Evolutionary conservation across 23 tunicate species (phyloP), one percentile per base, ranked within the genome.

Genomic region (Styela clava): DNA sequence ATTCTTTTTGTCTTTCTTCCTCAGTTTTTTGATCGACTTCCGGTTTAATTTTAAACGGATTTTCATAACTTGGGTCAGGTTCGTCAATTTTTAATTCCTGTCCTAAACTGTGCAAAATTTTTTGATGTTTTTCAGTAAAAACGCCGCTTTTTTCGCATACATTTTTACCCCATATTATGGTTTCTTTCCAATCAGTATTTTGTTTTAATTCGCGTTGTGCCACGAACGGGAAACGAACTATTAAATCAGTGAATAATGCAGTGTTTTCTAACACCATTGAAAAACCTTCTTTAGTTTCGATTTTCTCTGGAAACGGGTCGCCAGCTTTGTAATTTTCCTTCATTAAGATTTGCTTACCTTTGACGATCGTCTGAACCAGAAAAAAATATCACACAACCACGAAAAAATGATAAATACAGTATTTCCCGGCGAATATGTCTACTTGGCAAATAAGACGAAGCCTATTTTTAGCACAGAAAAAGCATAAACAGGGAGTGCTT

Each of bases 181-280:
- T 71, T 25, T 61, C 71, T 32, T 79, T 83, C 98, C 98, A 93
- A 19, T 7, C 23, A 34, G 35, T 37, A n/a, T 87, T 81, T 74
- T 80, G 69, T 69, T 84, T 51, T 34, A 78, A 81, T 33, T 88
- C 78, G 26, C 37, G 56, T 21, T 79, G 88, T 31, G 85, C 61
- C 26, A 85, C 78, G 33, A 79, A 37, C 22, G 98, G 98, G 69
- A 93, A 93, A 16, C 98, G 80, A 3, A 93, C 90, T 80, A 93
- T 74, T 21, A 93, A 32, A 70, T 93, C 98, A 61, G 98, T 78
- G 70, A 93, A 93, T 22, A 93, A 68, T 9, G 98, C 93, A 2
- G 98, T 93, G 79, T 87, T 93, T 74, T 93, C 98, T 69, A 93
- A 73, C 0, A 93, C 83, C 37, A 83, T 69, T 24, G 93, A 88